Evolutionary conservation across 2,113 vertebrate species (phyloP).

Genomic region (Smithornis capensis): DNA sequence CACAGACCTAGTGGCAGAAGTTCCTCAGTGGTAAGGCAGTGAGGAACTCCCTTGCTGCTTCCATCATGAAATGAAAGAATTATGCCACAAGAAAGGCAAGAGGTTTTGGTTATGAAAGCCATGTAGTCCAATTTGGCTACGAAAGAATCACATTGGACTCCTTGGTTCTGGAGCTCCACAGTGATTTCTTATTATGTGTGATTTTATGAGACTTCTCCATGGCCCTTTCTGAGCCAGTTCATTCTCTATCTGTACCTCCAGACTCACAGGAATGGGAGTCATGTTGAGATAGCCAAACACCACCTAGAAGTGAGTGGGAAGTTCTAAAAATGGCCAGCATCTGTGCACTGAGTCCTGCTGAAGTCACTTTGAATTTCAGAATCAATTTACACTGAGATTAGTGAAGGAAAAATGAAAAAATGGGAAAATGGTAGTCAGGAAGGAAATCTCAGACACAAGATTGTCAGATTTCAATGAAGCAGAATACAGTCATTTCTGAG

Average conservation of each 20-base stretch:
- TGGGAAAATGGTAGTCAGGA: background rate
- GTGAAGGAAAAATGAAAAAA: background rate
- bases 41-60: background rate
- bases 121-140: background rate
- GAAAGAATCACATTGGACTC: background rate
- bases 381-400: background rate
- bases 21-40: background rate
- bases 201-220: background rate
- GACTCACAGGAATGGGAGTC: background rate
- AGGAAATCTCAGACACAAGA: background rate
- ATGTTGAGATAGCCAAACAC: background rate
- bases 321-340: background rate
- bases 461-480: background rate
- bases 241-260: background rate
- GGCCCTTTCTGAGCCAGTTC: background rate
- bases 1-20: background rate
- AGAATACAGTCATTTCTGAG: background rate
- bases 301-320: background rate
- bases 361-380: background rate
- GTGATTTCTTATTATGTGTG: background rate
- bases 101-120: fast-evolving
- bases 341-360: background rate
- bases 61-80: background rate
- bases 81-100: background rate
- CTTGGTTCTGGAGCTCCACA: background rate